A percentile compares a stretch with the other conserved stretches of the same genome.
Evolutionary conservation across 2,113 vertebrate species (phyloP).

Genomic region (Maylandia zebra): DNA sequence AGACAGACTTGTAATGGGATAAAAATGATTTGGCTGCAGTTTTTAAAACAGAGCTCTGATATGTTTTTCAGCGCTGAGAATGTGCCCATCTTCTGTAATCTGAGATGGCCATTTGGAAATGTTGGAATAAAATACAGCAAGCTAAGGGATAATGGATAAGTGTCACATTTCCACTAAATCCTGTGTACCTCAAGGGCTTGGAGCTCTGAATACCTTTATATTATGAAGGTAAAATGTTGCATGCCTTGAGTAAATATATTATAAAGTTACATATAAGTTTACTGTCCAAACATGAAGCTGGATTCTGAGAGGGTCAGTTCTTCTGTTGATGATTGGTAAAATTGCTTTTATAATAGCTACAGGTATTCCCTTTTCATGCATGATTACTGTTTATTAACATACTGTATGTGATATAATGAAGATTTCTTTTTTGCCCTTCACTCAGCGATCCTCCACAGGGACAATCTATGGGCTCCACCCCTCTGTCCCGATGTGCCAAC

Average conservation of each 20-base stretch:
- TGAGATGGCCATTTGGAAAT: background rate
- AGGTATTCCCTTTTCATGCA: slow-evolving; percentile 11
- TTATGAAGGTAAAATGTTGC: background rate
- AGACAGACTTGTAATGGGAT: background rate
- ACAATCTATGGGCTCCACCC: slow-evolving; percentile 70
- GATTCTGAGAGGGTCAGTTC: background rate
- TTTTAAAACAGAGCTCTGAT: background rate
- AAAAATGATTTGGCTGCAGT: background rate
- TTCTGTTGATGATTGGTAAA: background rate
- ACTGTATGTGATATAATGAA: slow-evolving; percentile 9
- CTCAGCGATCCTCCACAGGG: slow-evolving; percentile 65
- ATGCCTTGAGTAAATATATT: background rate
- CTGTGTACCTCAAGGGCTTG: background rate
- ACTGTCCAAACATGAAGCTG: background rate
- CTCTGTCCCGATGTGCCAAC: slow-evolving; percentile 72
- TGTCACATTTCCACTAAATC: background rate
- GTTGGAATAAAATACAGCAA: background rate
- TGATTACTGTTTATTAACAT: slow-evolving; percentile 15
- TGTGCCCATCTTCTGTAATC: background rate
- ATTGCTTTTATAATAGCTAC: background rate
- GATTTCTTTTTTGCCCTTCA: slow-evolving; percentile 70
- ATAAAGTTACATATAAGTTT: background rate
- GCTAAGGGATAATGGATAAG: background rate
- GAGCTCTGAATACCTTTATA: background rate
- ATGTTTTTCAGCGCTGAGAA: background rate